Base-by-base conservation (phyloP, 2,797 vertebrate genomes). In the Octomys mimax region DNA sequence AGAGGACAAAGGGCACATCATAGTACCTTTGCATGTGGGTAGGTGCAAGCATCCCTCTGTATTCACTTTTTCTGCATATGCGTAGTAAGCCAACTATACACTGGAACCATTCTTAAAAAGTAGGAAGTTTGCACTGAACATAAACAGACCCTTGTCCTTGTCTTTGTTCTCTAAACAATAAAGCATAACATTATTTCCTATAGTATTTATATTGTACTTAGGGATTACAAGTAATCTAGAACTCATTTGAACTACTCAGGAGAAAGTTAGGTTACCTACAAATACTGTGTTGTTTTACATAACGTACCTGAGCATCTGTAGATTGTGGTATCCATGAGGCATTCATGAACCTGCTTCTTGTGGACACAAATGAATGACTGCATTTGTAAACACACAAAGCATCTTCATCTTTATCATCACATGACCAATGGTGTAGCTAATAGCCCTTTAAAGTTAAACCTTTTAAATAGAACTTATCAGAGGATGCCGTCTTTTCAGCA, bases 381-480 rank as follows among this genome's bases (percentile, higher is more conserved):
- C 24, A 26, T 10, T 68, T 19, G 26, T 54, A 18, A 82, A 88
- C 2, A 22, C 16, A 4, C 36, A 49, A 0, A n/a, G 12, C 26
- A 59, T 42, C 28, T 11, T 31, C 6, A 59, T 16, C 12, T 36
- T 46, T 22, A 22, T 39, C 33, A 59, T 4, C 88, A 62, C 0
- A 22, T 73, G 49, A 75, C 9, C 6, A 31, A 22, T 71, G n/a
- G 1, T 61, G 86, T 82, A 31, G 11, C 13, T 66, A n/a, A 19
- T 31, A 85, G 31, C 5, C 6, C 16, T 14, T 39, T n/a, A 89
- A 79, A 28, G 0, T 87, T 64, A 96, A 11, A 49, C 83, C 84
- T 93, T 91, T 89, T 26, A 52, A 83, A 87, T 92, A 21, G 46
- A 82, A 71, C 7, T 42, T 79, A 57, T 82, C 59, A 22, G 61